Evolutionary conservation across 2,113 vertebrate species (phyloP), one percentile per base, ranked within the genome.

Genomic region (Mus pahari): DNA sequence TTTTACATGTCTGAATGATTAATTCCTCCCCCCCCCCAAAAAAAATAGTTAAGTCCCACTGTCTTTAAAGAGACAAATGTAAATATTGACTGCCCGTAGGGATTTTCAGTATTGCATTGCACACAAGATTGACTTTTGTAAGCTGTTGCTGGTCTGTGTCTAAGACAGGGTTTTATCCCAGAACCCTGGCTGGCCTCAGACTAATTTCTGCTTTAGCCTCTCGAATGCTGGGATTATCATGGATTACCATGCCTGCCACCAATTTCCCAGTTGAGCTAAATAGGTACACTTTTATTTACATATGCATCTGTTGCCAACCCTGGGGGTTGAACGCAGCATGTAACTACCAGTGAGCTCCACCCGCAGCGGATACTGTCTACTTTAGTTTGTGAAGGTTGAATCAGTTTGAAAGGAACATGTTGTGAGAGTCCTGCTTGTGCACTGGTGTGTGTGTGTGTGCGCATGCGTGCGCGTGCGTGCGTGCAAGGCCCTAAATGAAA

Each of bases 51-150:
- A 36, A 31, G 39, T 17, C 55, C 36, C 68, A 73, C 19, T 42
- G 24, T 89, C 70, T 86, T 97, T 93, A 91, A 95, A 91, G 81
- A 91, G 84, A 88, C 91, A 92, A 68, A 89, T 96, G 82, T 96
- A 96, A 77, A 73, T 77, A 88, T 31, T 58, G 0, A 62, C 17
- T 86, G 17, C 83, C 36, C 5, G 95, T 97, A 71, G 0, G 94
- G 62, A 31, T 91, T 89, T 95, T 86, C 60, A 33, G 16, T 94
- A 9, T 53, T 77, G 3, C 71, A 50, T n/a, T 60, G 86, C 78
- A 82, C 88, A 64, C 94, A 95, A 19, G 92, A 70, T 70, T 84
- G 53, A 45, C 70, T 71, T 71, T 68, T 86, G 28, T 84, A 45
- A 64, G 33, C 50, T 7, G 1, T 68, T 36, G 55, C n/a, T 84